These are phyloP conservation scores for Halictus quadricinctus DNA, from an alignment of 2,888 invertebrate genomes.

Conservation along the genomic window DNA sequence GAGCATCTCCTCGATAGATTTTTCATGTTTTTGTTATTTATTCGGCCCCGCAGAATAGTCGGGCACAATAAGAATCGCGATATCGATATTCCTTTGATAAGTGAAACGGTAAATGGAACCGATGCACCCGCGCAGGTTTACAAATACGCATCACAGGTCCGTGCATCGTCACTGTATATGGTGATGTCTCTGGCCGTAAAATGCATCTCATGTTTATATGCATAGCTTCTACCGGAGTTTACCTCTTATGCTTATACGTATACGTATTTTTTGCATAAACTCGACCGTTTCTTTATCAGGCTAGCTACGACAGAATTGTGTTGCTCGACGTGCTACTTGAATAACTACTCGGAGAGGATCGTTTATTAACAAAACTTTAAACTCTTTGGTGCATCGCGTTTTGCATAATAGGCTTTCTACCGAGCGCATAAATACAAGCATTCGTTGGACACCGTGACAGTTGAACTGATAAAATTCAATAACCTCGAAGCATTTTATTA, in stretches of 20 bases:
- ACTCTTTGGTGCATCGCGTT: neutral
- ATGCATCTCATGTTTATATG: slow-evolving; percentile 70
- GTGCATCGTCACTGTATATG: slow-evolving; percentile 52
- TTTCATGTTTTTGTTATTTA: slow-evolving; percentile 7
- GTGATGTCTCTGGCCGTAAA: slow-evolving; percentile 60
- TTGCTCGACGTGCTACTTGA: neutral
- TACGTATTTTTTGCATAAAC: slow-evolving; percentile 32
- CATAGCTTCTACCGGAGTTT: slow-evolving; percentile 36
- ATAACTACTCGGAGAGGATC: slow-evolving; percentile 8
- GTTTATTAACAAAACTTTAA: neutral
- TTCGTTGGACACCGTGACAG: neutral
- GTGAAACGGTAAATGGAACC: slow-evolving; percentile 20
- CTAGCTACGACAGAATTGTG: slow-evolving; percentile 26
- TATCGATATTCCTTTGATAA: slow-evolving; percentile 29
- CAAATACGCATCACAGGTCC: slow-evolving; percentile 31
- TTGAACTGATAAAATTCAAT: neutral
- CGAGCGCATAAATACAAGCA: neutral
- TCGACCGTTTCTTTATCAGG: slow-evolving; percentile 44
- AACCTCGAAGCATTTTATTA: neutral
- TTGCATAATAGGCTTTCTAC: neutral
- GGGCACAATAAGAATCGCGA: slow-evolving; percentile 12
- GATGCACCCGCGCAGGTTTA: slow-evolving; percentile 29
- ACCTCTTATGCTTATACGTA: slow-evolving; percentile 21
- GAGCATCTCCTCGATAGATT: neutral
- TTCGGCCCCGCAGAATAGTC: slow-evolving; percentile 6